A percentile compares a stretch with the other conserved stretches of the same genome.
These are phyloP conservation scores for Paraplagusia blochii DNA, from an alignment of 2,113 vertebrate species.

Conservation along the genomic window DNA sequence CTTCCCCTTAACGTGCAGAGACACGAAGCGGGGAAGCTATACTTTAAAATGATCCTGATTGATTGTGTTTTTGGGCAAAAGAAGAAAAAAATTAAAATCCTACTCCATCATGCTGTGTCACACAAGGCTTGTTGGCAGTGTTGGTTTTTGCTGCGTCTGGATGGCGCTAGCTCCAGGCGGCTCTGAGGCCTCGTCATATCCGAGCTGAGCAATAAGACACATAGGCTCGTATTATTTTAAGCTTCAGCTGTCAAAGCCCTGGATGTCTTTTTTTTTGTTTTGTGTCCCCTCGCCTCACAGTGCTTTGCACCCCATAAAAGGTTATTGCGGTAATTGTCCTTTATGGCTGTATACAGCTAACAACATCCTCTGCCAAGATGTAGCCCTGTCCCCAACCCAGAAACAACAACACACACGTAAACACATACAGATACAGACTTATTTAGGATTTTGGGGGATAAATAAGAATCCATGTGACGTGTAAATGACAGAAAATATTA, in stretches of 20 bases:
- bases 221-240: conserved; percentile 52
- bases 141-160: background rate
- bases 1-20: conserved; percentile 39
- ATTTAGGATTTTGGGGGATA: background rate
- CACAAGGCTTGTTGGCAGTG: background rate
- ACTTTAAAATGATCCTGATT: conserved; percentile 18
- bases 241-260: conserved; percentile 62
- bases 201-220: conserved; percentile 13
- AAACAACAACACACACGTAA: conserved; percentile 16
- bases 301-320: conserved; percentile 96
- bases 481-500: too few species aligned
- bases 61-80: background rate
- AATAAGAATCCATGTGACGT: too few species aligned
- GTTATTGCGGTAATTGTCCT: conserved; percentile 93
- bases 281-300: conserved; percentile 78
- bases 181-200: conserved; percentile 29
- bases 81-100: background rate
- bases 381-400: conserved; percentile 53
- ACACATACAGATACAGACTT: conserved; percentile 4
- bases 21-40: conserved; percentile 40
- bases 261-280: conserved; percentile 60
- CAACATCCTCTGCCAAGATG: conserved; percentile 80
- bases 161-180: background rate
- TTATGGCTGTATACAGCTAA: conserved; percentile 86
- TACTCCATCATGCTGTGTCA: background rate